phyloP scores from a whole-genome alignment of 2,113 vertebrate species.

The Canis aureus region DNA sequence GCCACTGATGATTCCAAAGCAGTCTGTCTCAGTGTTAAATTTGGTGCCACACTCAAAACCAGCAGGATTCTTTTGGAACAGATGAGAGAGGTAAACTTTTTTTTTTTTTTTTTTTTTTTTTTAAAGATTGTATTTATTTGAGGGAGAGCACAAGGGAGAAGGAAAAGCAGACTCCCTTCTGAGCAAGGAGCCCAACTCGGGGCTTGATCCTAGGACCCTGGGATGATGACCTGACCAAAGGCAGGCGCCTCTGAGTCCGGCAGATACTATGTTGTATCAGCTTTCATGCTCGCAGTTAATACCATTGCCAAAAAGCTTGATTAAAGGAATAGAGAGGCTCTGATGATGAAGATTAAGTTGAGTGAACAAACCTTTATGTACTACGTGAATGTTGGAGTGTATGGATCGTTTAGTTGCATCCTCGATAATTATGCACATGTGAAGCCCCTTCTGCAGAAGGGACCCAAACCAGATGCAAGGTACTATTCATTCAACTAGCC shows the following conservation, averaged over 20 bases:
- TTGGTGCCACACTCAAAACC: conserved; percentile 94
- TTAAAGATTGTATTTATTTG: no score
- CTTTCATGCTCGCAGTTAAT: conserved; percentile 95
- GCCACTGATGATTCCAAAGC: conserved; percentile 97
- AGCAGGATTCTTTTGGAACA: conserved; percentile 94
- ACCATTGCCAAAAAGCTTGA: conserved; percentile 94
- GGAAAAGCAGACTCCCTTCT: no score
- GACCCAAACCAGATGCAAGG: conserved; percentile 94
- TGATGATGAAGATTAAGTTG: conserved; percentile 88
- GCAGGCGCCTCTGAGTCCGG: conserved; percentile 88
- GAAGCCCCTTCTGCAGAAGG: conserved; percentile 93
- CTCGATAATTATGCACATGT: conserved; percentile 96
- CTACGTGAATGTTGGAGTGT: conserved; percentile 97
- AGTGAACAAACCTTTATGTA: conserved; percentile 96
- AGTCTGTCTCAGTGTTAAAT: conserved; percentile 96
- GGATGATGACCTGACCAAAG: no score
- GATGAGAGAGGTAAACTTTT: conserved; percentile 90
- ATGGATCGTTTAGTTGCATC: conserved; percentile 98
- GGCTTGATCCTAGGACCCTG: no score
- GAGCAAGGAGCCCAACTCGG: no score
- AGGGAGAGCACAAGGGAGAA: no score
- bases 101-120: no score
- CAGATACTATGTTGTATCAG: conserved; percentile 96
- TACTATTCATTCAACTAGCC: conserved; percentile 94
- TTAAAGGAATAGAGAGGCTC: conserved; percentile 91